Evolutionary conservation across 2,113 vertebrate species (phyloP).

Genomic region (Indri indri): DNA sequence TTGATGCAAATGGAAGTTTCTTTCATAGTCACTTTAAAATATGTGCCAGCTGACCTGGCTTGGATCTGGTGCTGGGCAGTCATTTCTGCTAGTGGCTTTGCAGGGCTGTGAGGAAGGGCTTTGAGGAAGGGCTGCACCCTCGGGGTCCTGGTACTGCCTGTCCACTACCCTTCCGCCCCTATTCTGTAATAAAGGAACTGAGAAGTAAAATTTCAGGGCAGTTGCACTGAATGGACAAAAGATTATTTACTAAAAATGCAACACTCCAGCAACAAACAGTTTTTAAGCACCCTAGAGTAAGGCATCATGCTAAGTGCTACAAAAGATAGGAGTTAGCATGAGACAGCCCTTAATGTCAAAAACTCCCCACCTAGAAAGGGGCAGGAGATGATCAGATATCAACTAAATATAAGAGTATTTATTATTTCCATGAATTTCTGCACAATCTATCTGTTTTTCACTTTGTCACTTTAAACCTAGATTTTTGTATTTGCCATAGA

Average conservation of each 20-base stretch:
- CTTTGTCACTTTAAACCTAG: not conserved
- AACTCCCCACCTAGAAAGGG: not conserved
- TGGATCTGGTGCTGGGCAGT: not conserved
- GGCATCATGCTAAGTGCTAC: not conserved
- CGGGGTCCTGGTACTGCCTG: too few relatives aligned
- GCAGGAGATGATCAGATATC: not conserved
- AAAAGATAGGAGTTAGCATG: not conserved
- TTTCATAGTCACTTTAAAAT: constrained; percentile 16
- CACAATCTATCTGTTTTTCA: not conserved
- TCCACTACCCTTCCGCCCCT: not conserved
- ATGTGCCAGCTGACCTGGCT: not conserved
- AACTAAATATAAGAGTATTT: not conserved
- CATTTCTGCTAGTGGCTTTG: not conserved
- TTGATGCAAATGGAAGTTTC: not conserved
- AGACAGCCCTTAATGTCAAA: not conserved
- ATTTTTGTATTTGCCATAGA: not conserved
- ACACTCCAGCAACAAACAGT: not conserved
- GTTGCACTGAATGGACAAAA: not conserved
- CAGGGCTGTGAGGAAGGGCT: not conserved
- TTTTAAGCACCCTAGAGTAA: not conserved
- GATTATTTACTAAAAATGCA: not conserved
- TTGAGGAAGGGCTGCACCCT: not conserved
- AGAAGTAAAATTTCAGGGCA: not conserved
- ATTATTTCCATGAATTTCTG: not conserved
- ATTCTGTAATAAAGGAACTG: not conserved